A percentile compares a stretch with the other conserved stretches of the same genome.
phyloP scores from a whole-genome alignment of 1,140 invertebrate genomes.

The Sweltsa coloradensis region DNA sequence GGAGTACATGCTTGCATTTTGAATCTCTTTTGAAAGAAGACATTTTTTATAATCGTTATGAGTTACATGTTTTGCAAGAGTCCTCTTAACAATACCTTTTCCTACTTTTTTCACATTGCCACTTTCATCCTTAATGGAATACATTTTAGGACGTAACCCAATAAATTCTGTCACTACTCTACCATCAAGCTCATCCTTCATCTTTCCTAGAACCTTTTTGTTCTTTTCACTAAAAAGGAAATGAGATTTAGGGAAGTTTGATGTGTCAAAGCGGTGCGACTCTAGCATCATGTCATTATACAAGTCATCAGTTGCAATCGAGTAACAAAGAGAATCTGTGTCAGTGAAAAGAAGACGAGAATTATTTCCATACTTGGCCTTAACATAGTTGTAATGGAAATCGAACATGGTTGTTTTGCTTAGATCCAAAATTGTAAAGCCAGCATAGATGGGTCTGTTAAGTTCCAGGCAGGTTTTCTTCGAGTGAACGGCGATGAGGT shows the following conservation, averaged over 20 bases:
- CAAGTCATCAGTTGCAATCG: slow-evolving; percentile 28
- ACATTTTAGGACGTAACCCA: slow-evolving; percentile 31
- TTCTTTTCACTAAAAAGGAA: slow-evolving; percentile 17
- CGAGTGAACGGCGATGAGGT: slow-evolving; percentile 4
- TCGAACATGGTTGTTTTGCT: slow-evolving; percentile 23
- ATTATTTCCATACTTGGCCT: slow-evolving; percentile 22
- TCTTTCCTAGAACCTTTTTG: slow-evolving; percentile 35
- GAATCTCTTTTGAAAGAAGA: neutral
- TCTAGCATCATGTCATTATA: slow-evolving; percentile 28
- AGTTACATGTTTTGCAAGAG: neutral
- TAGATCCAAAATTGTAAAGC: slow-evolving; percentile 19
- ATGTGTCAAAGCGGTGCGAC: slow-evolving; percentile 23
- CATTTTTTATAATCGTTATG: neutral
- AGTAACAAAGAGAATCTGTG: slow-evolving; percentile 31
- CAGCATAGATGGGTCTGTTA: slow-evolving; percentile 20
- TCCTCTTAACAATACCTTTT: neutral
- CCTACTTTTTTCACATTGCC: neutral
- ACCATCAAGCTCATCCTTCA: slow-evolving; percentile 35
- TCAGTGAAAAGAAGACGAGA: slow-evolving; percentile 28
- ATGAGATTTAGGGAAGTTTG: neutral
- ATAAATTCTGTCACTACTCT: slow-evolving; percentile 28
- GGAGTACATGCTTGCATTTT: neutral
- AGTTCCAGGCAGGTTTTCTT: slow-evolving; percentile 5
- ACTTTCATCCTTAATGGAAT: slow-evolving; percentile 10
- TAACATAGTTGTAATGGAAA: slow-evolving; percentile 24